A percentile compares a stretch with the other conserved stretches of the same genome.
Evolutionary conservation across 2,888 invertebrate genomes (phyloP).

Genomic region (Brachynemurus nebulosus): DNA sequence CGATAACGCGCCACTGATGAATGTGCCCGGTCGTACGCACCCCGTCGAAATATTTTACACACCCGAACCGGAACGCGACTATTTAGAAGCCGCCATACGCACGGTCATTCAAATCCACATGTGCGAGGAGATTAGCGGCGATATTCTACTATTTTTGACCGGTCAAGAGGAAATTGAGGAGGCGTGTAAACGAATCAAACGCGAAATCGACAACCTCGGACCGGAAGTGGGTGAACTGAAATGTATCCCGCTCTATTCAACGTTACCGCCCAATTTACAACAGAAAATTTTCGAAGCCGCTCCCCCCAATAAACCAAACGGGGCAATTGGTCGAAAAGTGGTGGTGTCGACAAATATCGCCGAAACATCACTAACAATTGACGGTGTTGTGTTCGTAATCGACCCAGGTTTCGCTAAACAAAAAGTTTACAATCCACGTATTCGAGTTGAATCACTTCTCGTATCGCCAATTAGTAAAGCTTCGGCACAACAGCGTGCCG

Average conservation of each 20-base stretch:
- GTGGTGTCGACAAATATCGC: slow-evolving; percentile 99
- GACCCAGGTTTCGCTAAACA: slow-evolving; percentile 99
- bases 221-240: slow-evolving; percentile 94
- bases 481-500: slow-evolving; percentile 95
- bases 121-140: slow-evolving; percentile 85
- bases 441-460: slow-evolving; percentile 88
- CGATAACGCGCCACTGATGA: slow-evolving; percentile 96
- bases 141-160: slow-evolving; percentile 82
- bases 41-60: slow-evolving; percentile 98
- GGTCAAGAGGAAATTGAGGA: slow-evolving; percentile 95
- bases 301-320: slow-evolving; percentile 62
- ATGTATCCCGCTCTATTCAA: slow-evolving; percentile 97
- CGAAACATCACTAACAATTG: slow-evolving; percentile 96
- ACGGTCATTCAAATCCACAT: slow-evolving; percentile 94
- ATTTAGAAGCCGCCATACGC: slow-evolving; percentile 94
- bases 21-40: slow-evolving; percentile 91
- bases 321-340: slow-evolving; percentile 62
- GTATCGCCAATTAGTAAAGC: slow-evolving; percentile 99
- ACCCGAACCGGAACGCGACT: slow-evolving; percentile 95
- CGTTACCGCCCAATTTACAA: slow-evolving; percentile 91
- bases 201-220: slow-evolving; percentile 91
- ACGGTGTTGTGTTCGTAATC: slow-evolving; percentile 98
- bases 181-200: slow-evolving; percentile 92
- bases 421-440: slow-evolving; percentile 60
- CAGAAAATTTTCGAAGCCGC: slow-evolving; percentile 96